Conservation (phyloP, 2,113 vertebrate species). For the Gallinago media region DNA sequence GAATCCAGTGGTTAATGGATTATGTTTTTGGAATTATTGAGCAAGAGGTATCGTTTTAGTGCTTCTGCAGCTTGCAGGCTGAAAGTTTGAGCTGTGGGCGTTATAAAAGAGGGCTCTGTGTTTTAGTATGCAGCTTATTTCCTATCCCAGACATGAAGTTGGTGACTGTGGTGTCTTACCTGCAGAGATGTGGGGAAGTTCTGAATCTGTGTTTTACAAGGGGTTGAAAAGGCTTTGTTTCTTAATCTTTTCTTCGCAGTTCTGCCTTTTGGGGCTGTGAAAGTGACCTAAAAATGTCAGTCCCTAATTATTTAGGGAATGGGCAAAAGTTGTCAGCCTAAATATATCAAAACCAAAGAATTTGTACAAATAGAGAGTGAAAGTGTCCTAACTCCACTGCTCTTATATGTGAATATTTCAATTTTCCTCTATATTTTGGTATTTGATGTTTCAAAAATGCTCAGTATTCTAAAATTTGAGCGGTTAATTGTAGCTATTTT, state of each 20-base stretch:
- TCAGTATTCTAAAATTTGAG: not conserved
- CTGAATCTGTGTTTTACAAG: not conserved
- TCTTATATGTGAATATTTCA: not conserved
- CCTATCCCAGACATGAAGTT: not conserved
- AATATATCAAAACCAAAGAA: not conserved
- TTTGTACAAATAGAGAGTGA: not conserved
- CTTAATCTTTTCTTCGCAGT: not conserved
- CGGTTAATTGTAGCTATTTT: not conserved
- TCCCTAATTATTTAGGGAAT: not conserved
- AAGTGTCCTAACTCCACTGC: not conserved
- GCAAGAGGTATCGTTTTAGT: not conserved
- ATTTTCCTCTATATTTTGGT: not conserved
- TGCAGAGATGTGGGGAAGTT: not conserved
- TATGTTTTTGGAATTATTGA: not conserved
- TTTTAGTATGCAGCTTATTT: not conserved
- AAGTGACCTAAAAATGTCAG: conserved; percentile 19
- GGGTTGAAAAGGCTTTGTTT: not conserved
- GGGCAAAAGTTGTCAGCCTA: conserved; percentile 2
- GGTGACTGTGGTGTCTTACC: not conserved
- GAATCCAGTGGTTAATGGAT: not conserved
- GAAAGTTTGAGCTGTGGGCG: not conserved
- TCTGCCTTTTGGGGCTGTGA: not conserved
- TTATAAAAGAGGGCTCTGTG: not conserved
- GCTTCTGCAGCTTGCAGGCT: not conserved
- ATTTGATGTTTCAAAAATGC: not conserved